Base-by-base conservation (phyloP, 2,797 vertebrate genomes). In the Falco cherrug region DNA sequence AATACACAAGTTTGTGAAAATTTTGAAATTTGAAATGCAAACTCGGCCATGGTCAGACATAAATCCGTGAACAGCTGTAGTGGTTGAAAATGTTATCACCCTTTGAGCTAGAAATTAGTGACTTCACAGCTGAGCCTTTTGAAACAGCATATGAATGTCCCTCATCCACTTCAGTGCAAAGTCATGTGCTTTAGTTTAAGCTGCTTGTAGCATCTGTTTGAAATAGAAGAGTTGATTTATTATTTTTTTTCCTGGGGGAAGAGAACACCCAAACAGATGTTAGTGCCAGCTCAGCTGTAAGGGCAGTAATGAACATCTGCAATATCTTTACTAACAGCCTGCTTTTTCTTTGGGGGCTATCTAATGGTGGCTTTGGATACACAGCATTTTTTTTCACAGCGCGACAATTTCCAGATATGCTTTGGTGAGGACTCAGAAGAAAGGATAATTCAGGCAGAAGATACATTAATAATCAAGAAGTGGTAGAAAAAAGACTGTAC, bases 191-290 rank as follows among this genome's bases (percentile, higher is more conserved):
- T 90, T 35, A 82, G 56, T 79, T 89, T 82, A 90, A 84, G 71
- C 63, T 89, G 56, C 68, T 82, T 92, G 78, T 84, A 60, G 51
- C 84, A 89, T 87, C 80, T 89, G 80, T 79, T 89, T 79, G 75
- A 83, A 78, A 77, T 74, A 50, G 18, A 57, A n/a, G 47, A 70
- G 21, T 60, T 57, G 41, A 31, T 51, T 64, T n/a, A 17, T 26
- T 6, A 13, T 4, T 61, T 17, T 64, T 74, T 69, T 29, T 37
- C 8, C 26, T 73, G 48, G 59, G 20, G 35, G 35, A 79, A 71
- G 73, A 87, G 37, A 92, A 74, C 33, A 80, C 39, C 33, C 63
- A 59, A 73, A 67, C 35, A 94, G 53, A 64, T 83, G n/a, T 84
- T 80, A 41, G 35, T 64, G 64, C 64, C 60, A 87, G 47, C 60